Evolutionary conservation across 2,888 invertebrate species (phyloP), one percentile per base, ranked within the genome.

Genomic region (Apamea crenata): DNA sequence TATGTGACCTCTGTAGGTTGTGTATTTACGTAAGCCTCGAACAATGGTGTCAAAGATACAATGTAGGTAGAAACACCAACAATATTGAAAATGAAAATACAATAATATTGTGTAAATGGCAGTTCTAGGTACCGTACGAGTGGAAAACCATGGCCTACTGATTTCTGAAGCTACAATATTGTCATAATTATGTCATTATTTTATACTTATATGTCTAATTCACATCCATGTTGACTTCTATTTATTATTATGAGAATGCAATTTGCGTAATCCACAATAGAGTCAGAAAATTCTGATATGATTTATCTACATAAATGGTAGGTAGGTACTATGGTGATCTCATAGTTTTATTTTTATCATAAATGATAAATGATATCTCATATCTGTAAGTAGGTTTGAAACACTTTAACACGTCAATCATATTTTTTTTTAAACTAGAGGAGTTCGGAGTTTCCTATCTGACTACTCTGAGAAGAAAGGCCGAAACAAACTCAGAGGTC

Each of bases 61-160:
- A 66, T 68, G 40, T 74, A 77, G 18, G 16, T 25, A 65, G 14
- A 4, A 29, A 14, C 32, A 21, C 7, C n/a, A 53, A 68, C 50
- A 63, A 61, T 79, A 50, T 63, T 61, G 32, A 40, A 61, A 76
- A 72, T 63, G 5, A 36, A 66, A 80, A 65, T 63, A 53, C 18
- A 72, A 74, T 47, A 50, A 40, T 53, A 65, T 63, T 72, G n/a
- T 69, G 5, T 50, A 25, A 75, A 81, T 53, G n/a, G 44, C 25
- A 69, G 21, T 50, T 47, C 40, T 68, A 63, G 12, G 50, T 63
- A 29, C 32, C 25, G 36, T 63, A 21, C 36, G 21, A 65, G 36
- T 79, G 29, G 65, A 73, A 73, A 84, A 66, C 80, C 72, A 66
- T 82, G 80, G 59, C 73, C 80, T 82, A 80, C 69, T 61, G 47